A percentile compares a stretch with the other conserved stretches of the same genome.
Evolutionary conservation across 2,113 vertebrate species (phyloP).

Genomic region (Daboia siamensis): DNA sequence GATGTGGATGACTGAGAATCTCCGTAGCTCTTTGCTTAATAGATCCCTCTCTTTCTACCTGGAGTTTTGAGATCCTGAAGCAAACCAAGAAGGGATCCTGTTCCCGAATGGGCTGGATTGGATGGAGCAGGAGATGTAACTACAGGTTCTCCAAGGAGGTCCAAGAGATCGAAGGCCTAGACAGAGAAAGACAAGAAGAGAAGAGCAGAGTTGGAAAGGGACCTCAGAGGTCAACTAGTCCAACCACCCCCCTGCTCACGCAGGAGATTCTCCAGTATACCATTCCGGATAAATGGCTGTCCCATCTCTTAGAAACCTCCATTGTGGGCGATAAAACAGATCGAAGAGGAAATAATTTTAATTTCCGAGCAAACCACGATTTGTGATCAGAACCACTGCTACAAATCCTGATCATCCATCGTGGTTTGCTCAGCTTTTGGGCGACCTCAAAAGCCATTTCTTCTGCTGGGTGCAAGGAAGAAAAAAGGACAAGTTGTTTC

Average conservation of each 20-base stretch:
- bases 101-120: constrained; percentile 8
- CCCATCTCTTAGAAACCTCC: neutral
- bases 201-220: neutral
- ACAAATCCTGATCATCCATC: too few relatives aligned
- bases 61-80: constrained; percentile 55
- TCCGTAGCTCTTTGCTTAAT: too few relatives aligned
- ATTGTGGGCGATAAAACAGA: neutral
- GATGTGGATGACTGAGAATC: too few relatives aligned
- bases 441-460: neutral
- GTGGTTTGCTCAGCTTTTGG: neutral
- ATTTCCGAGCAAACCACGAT: neutral
- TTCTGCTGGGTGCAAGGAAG: neutral
- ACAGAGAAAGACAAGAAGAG: neutral
- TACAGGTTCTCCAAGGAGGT: constrained; percentile 61
- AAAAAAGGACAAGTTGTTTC: neutral
- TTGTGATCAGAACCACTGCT: too few relatives aligned
- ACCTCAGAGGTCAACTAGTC: neutral
- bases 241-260: neutral
- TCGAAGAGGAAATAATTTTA: neutral
- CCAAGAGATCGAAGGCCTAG: constrained; percentile 79
- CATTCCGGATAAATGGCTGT: neutral
- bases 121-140: constrained; percentile 22
- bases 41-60: neutral
- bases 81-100: constrained; percentile 74
- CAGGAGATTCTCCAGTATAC: neutral